Evolutionary conservation across 2,113 vertebrate species (phyloP), one percentile per base, ranked within the genome.

Genomic region (Isichthys henryi): DNA sequence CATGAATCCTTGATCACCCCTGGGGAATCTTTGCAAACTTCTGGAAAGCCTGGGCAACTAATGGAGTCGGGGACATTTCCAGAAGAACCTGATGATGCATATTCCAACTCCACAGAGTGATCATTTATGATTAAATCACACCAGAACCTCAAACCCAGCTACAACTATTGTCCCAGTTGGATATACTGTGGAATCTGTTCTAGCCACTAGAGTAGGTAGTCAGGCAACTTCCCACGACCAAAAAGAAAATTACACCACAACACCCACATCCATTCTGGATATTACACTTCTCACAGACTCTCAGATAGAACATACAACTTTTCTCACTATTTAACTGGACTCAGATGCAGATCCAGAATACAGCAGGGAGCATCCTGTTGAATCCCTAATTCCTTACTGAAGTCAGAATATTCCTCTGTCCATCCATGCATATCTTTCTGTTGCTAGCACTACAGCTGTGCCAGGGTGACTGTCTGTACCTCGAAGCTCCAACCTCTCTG

Each of bases 261-360:
- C 89, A 45, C 27, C 53, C 0, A 84, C 90, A 7, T 15, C 86
- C 13, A 82, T 90, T 21, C 46, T 91, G 23, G 92, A 93, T 52
- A 90, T 95, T 58, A 93, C 93, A 0, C 88, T 94, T 86, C 91
- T 94, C 91, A 2, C 48, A 91, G 50, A 92, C 91, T 17, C 88
- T 91, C 0, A 74, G 86, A 31, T 94, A 92, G 93, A 89, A 93
- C 5, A 90, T 88, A 0, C 43, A 86, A 10, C 19, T 1, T 89
- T 92, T 0, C 50, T 92, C 1, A 92, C 92, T 39, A 80, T 91
- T 0, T 90, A 86, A 0, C 94, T 93, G 91, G 95, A 95, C 86
- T 93, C 94, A 53, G 92, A 89, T 27, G 91, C 93, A n/a, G 93
- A 95, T 58, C 50, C 90, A 77, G 94, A 95, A 15, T 93, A 92